phyloP scores from a whole-genome alignment of 2,888 invertebrate species.

The Diploptera punctata region DNA sequence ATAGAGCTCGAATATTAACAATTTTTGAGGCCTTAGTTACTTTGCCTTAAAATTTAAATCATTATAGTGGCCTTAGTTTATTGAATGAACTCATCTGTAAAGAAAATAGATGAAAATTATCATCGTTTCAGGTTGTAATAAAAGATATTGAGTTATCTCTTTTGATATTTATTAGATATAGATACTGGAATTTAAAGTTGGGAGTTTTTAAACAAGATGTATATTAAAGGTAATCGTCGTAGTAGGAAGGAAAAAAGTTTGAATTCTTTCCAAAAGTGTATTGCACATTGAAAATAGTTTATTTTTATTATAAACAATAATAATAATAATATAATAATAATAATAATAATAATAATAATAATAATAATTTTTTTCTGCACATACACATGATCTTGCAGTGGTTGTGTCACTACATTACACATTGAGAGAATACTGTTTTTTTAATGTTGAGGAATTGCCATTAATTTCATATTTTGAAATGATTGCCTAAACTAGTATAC shows the following conservation, averaged over 20 bases:
- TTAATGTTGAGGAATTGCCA: background rate
- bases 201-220: constrained; percentile 1
- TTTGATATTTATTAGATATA: background rate
- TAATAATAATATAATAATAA: too few species aligned
- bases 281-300: constrained; percentile 5
- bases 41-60: background rate
- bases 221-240: background rate
- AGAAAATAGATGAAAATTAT: background rate
- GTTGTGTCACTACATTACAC: constrained; percentile 8
- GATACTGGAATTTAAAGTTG: background rate
- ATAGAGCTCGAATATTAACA: background rate
- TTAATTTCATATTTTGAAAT: constrained; percentile 1
- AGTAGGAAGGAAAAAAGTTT: background rate
- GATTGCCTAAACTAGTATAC: too few species aligned
- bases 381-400: background rate
- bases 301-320: too few species aligned
- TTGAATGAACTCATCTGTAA: background rate
- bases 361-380: constrained; percentile 1
- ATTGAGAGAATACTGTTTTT: background rate
- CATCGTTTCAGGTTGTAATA: background rate
- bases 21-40: background rate
- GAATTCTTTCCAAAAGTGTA: background rate
- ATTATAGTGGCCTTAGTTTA: background rate
- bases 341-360: too few species aligned
- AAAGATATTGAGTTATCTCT: too few species aligned